phyloP scores from a whole-genome alignment of 2,113 vertebrate genomes.

The Polypterus bichir region DNA sequence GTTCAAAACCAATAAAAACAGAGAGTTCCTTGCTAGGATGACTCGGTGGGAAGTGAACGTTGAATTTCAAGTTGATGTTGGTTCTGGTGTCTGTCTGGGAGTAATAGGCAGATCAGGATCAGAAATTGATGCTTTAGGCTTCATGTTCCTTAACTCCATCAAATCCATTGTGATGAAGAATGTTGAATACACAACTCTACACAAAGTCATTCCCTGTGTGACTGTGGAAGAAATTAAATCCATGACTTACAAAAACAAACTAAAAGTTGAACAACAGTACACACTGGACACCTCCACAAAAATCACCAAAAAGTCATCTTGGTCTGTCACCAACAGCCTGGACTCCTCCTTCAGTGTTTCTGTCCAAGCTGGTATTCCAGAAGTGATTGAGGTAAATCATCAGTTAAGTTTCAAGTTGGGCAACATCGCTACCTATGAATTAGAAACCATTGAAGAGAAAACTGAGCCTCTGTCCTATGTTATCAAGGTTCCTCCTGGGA shows the following conservation, averaged over 20 bases:
- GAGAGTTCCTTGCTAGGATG: constrained; percentile 18
- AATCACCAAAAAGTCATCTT: constrained; percentile 17
- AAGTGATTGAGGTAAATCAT: neutral
- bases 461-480: constrained; percentile 4
- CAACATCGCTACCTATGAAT: neutral
- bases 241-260: constrained; percentile 1
- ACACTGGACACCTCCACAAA: constrained; percentile 10
- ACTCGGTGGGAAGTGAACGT: constrained; percentile 16
- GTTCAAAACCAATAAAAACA: constrained; percentile 15
- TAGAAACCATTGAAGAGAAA: neutral
- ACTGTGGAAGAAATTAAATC: constrained; percentile 16
- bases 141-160: constrained; percentile 20
- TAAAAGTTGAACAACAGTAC: neutral
- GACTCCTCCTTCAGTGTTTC: neutral
- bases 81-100: constrained; percentile 25
- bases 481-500: constrained; percentile 11
- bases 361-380: constrained; percentile 19
- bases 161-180: constrained; percentile 10
- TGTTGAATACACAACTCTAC: constrained; percentile 20
- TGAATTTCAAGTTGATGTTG: constrained; percentile 17
- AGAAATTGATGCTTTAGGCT: constrained; percentile 17
- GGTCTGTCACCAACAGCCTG: constrained; percentile 9
- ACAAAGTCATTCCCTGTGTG: constrained; percentile 9
- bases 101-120: neutral
- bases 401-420: constrained; percentile 4